Percentiles rank a stretch among this genome's conserved stretches.
Evolutionary conservation across 2,888 invertebrate genomes (phyloP).

Genomic region (Rosalia funebris): DNA sequence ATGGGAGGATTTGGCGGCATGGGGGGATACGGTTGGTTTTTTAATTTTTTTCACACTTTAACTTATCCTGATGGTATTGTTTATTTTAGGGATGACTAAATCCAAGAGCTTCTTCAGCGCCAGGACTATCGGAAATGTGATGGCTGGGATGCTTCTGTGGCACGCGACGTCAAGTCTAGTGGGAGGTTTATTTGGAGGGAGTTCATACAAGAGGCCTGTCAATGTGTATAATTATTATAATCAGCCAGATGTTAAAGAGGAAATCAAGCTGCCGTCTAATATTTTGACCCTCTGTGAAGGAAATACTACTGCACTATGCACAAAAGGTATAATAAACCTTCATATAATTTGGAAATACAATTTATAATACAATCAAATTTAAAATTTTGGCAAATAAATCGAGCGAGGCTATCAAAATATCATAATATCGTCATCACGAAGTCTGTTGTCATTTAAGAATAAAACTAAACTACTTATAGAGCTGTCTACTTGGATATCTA

Average conservation of each 20-base stretch:
- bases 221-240: conserved; percentile 59
- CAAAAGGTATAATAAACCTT: no score
- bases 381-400: no score
- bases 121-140: conserved; percentile 54
- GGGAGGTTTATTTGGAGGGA: conserved; percentile 31
- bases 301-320: conserved; percentile 55
- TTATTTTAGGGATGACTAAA: conserved; percentile 33
- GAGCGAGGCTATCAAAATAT: no score
- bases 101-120: conserved; percentile 52
- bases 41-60: no score
- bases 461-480: no score
- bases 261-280: conserved; percentile 57
- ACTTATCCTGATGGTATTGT: no score
- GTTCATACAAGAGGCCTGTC: conserved; percentile 46
- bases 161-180: conserved; percentile 46
- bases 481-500: no score
- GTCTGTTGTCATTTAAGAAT: no score
- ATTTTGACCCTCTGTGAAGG: conserved; percentile 56
- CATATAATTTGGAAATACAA: no score
- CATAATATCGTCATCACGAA: no score
- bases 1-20: conserved; percentile 38
- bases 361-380: no score
- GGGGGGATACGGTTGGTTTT: conserved; percentile 14
- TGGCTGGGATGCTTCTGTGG: conserved; percentile 57
- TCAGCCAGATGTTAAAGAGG: conserved; percentile 52